Base-by-base conservation (phyloP, 1,140 invertebrate genomes). In the Drosophila fuyamai region DNA sequence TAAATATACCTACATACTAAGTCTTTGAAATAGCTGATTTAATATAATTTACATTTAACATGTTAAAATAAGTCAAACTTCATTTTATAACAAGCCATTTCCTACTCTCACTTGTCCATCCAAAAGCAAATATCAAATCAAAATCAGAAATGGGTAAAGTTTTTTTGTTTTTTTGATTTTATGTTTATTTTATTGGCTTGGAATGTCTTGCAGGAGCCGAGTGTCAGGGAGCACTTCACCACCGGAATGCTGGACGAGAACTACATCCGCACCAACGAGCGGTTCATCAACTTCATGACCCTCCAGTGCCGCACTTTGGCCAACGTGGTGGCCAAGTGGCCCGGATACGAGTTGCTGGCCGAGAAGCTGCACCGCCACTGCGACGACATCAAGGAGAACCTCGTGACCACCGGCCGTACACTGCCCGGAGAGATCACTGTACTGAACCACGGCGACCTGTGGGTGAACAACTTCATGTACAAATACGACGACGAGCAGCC, bases 391-490 rank as follows among this genome's bases (percentile, higher is more conserved):
- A 79, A 76, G 60, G 91, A 92, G 59, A 91, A 92, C 47, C 78
- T 91, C 35, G 80, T 92, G 16, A 14, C 35, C 7, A 91, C 88
- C 13, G 89, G 84, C 0, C 65, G 78, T 6, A 50, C 77, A 0
- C 46, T 18, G 10, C 54, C 73, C 0, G 82, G 83, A 5, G 91
- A 92, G 46, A 60, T 92, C 16, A 88, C 81, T 0, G 93, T 94
- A 0, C 73, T 94, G 10, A 91, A 93, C 53, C 94, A 94, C 74
- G 94, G 94, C 8, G 94, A 94, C 76, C 93, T 93, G 29, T 94
- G 94, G 94, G 92, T 93, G 10, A 94, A 94, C 67, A 94, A 94
- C 65, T 93, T 94, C 68, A 92, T 94, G 92, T 94, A 94, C 74
- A 92, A 93, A 83, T 94, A 94, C 62, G 62, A 93, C 29, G 90